A percentile compares a stretch with the other conserved stretches of the same genome.
These are phyloP conservation scores for Penelope pileata DNA, from an alignment of 2,113 vertebrate species.

Conservation along the genomic window DNA sequence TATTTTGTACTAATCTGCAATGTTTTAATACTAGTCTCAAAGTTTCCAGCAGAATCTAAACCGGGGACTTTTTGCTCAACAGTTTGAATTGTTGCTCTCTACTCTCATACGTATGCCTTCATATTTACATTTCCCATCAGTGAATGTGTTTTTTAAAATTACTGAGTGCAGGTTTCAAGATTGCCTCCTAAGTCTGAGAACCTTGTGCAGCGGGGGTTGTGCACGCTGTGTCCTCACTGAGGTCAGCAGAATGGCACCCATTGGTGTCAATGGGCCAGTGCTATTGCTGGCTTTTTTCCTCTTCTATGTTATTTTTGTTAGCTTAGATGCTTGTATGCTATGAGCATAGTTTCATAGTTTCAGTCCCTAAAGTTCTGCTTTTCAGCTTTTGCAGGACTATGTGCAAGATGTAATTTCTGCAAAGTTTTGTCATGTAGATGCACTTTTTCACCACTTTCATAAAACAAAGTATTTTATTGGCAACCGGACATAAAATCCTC, in stretches of 20 bases:
- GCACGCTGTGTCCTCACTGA: accelerated
- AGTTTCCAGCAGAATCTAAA: neutral
- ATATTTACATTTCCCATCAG: neutral
- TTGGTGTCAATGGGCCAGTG: neutral
- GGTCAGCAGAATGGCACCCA: neutral
- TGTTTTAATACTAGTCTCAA: neutral
- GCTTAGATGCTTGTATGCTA: neutral
- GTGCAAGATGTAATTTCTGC: accelerated
- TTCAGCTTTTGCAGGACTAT: neutral
- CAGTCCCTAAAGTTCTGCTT: neutral
- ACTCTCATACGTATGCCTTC: neutral
- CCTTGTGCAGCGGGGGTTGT: neutral
- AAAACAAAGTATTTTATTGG: neutral
- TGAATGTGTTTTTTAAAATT: neutral
- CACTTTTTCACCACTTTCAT: neutral
- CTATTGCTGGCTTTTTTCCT: accelerated
- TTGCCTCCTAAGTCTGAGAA: neutral
- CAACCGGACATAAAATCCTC: neutral
- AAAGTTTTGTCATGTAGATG: neutral
- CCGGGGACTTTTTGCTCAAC: neutral
- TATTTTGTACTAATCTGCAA: neutral
- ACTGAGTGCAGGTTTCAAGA: neutral
- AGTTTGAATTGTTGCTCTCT: neutral
- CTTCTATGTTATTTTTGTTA: neutral
- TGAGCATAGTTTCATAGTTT: neutral